Percentiles rank a stretch among this genome's conserved stretches.
These are phyloP conservation scores for Agrochola litura DNA, from an alignment of 2,888 invertebrate species.

Conservation along the genomic window DNA sequence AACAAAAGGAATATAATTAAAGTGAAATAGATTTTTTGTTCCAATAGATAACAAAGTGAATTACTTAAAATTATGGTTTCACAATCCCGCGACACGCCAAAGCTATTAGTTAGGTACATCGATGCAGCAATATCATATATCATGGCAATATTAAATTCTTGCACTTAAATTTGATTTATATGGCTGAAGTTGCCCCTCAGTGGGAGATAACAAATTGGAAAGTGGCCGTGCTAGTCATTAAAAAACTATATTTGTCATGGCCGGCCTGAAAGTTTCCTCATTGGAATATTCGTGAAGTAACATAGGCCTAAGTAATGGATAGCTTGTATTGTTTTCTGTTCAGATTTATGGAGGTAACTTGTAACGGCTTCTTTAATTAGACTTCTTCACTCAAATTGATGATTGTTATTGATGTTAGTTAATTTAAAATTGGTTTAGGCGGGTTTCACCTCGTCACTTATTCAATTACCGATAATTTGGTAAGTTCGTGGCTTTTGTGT, in stretches of 20 bases:
- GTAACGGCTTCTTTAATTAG: constrained; percentile 90
- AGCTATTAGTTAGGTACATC: constrained; percentile 55
- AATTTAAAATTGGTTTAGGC: constrained; percentile 81
- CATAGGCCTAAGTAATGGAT: constrained; percentile 87
- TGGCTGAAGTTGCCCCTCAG: constrained; percentile 71
- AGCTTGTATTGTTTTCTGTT: constrained; percentile 87
- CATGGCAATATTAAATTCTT: constrained; percentile 68
- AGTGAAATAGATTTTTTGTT: constrained; percentile 31
- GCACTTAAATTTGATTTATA: constrained; percentile 78
- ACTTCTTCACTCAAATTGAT: constrained; percentile 89
- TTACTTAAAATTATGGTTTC: constrained; percentile 42
- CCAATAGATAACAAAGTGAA: constrained; percentile 35
- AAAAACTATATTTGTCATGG: constrained; percentile 88
- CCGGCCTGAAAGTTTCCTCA: constrained; percentile 83
- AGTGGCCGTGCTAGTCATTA: constrained; percentile 80
- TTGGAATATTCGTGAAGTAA: constrained; percentile 87
- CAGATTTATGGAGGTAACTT: constrained; percentile 91
- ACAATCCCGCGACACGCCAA: constrained; percentile 37
- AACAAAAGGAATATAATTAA: constrained; percentile 36
- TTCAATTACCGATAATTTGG: constrained; percentile 75
- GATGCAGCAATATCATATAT: constrained; percentile 66
- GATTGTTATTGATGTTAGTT: constrained; percentile 88
- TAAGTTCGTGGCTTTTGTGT: constrained; percentile 69
- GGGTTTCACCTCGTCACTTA: constrained; percentile 74
- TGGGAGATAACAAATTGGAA: constrained; percentile 81